A percentile compares a stretch with the other conserved stretches of the same genome.
These are phyloP conservation scores for Ischnus inquisitorius DNA, from an alignment of 2,888 invertebrate species.

Conservation along the genomic window DNA sequence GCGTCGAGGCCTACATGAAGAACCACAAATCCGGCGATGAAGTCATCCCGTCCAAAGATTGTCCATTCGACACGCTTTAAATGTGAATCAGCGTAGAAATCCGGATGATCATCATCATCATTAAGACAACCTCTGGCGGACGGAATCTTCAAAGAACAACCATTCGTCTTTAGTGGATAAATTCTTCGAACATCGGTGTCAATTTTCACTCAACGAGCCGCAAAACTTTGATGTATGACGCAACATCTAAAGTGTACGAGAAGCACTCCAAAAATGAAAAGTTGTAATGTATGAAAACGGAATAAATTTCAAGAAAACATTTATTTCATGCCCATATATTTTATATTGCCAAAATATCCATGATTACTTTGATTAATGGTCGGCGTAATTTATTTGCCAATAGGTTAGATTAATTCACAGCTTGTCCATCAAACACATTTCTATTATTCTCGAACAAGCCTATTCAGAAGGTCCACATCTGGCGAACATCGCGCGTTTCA, in stretches of 20 bases:
- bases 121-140: background rate
- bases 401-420: no score
- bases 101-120: background rate
- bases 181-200: background rate
- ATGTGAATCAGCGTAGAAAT: background rate
- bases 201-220: background rate
- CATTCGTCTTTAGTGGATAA: no score
- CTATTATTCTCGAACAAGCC: background rate
- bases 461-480: background rate
- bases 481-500: background rate
- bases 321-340: background rate
- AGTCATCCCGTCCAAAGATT: background rate
- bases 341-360: no score
- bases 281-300: no score
- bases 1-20: conserved; percentile 36
- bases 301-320: background rate
- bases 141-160: background rate
- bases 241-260: no score
- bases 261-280: no score
- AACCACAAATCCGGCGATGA: background rate
- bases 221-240: no score
- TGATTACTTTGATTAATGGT: no score
- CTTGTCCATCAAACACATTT: background rate
- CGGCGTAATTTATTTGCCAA: no score
- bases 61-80: conserved; percentile 12